phyloP scores from a whole-genome alignment of 2,113 vertebrate species.

The Aptenodytes patagonicus region DNA sequence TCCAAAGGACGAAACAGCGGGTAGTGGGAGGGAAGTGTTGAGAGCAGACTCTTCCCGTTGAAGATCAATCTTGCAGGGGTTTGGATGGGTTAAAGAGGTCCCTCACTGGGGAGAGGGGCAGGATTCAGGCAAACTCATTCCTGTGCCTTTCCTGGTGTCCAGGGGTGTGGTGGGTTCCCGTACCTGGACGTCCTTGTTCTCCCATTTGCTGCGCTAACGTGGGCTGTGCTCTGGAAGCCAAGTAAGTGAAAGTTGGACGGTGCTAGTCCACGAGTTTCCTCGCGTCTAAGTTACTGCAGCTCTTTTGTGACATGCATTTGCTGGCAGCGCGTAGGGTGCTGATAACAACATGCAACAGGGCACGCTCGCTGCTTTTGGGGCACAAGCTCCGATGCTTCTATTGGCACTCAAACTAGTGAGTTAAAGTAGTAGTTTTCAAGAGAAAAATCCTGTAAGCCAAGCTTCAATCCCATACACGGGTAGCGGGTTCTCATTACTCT shows the following conservation, averaged over 20 bases:
- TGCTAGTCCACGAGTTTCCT: background rate
- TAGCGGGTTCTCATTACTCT: background rate
- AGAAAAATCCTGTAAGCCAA: background rate
- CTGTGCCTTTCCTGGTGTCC: background rate
- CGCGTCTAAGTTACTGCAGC: background rate
- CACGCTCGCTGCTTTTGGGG: background rate
- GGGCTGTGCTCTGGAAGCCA: background rate
- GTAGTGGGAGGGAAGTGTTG: background rate
- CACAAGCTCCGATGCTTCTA: background rate
- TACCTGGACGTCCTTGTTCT: background rate
- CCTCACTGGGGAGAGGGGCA: background rate
- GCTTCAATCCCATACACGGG: background rate
- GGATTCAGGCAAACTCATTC: background rate
- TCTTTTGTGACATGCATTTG: background rate
- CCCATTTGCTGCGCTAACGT: too few relatives aligned
- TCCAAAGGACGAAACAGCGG: background rate
- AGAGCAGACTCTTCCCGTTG: background rate
- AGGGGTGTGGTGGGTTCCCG: too few relatives aligned
- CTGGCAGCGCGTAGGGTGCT: background rate
- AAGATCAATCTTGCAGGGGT: too few relatives aligned
- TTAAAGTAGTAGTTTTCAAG: background rate
- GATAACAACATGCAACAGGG: too few relatives aligned
- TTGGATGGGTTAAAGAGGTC: background rate
- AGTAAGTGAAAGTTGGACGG: background rate
- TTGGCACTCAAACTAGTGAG: background rate